These are phyloP conservation scores for Parascotia fuliginaria DNA, from an alignment of 2,888 invertebrate species.

Conservation along the genomic window DNA sequence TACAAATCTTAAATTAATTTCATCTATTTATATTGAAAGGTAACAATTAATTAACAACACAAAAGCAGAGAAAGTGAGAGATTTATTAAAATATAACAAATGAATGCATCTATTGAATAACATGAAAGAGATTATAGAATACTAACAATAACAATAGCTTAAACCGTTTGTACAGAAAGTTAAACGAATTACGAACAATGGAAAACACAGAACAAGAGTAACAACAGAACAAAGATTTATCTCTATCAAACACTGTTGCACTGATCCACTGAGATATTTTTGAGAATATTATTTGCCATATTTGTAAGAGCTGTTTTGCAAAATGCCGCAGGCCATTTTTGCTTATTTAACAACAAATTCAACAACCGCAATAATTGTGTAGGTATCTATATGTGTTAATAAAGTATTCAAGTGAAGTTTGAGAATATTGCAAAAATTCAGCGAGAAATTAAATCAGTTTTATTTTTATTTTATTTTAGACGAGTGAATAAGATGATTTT, in stretches of 20 bases:
- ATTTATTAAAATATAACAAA: conserved; percentile 69
- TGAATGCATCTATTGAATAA: conserved; percentile 60
- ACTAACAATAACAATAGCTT: conserved; percentile 55
- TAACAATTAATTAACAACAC: conserved; percentile 34
- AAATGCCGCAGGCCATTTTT: background rate
- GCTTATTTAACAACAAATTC: background rate
- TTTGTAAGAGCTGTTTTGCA: background rate
- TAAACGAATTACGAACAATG: conserved; percentile 64
- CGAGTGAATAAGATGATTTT: no score
- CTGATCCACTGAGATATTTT: conserved; percentile 32
- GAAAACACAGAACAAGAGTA: conserved; percentile 40
- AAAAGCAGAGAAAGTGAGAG: conserved; percentile 62
- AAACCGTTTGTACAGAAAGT: conserved; percentile 42
- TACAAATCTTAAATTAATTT: no score
- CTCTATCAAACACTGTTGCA: conserved; percentile 36
- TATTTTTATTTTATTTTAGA: no score
- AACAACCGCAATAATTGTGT: background rate
- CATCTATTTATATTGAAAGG: background rate
- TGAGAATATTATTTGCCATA: conserved; percentile 7
- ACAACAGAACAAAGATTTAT: conserved; percentile 52
- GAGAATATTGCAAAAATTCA: no score
- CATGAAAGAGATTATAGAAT: conserved; percentile 48
- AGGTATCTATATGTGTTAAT: no score
- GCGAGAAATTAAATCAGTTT: no score
- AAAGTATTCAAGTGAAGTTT: no score